Conservation (phyloP, 2,113 vertebrate species). For the Phalacrocorax pelagicus region DNA sequence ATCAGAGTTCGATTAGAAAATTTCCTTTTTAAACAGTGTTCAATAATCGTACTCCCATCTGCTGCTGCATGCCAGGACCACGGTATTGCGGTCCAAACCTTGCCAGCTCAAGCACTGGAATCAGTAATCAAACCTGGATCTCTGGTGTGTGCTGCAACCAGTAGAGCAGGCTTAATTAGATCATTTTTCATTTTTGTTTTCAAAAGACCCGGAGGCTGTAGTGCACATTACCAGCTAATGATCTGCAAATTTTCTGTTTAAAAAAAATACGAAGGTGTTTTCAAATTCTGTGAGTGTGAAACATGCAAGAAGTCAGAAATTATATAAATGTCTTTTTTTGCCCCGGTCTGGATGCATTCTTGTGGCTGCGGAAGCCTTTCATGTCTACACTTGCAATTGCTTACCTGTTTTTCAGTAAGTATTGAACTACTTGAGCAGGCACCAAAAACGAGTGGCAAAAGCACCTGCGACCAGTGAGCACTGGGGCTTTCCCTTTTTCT, state of each 20-base stretch:
- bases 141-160: not conserved
- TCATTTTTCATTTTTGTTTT: constrained; percentile 66
- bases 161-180: constrained; percentile 18
- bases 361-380: not conserved
- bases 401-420: not conserved
- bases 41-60: not conserved
- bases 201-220: constrained; percentile 37
- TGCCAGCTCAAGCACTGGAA: not conserved
- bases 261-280: constrained; percentile 58
- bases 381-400: not conserved
- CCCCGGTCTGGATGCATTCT: not conserved
- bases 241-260: constrained; percentile 52
- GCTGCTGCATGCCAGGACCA: not conserved
- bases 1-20: not conserved
- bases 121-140: not conserved
- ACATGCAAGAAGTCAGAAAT: not conserved
- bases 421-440: not conserved
- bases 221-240: constrained; percentile 53
- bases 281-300: not conserved
- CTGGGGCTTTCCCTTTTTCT: not conserved
- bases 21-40: not conserved
- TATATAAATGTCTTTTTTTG: not conserved
- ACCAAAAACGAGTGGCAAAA: not conserved
- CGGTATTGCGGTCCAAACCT: not conserved
- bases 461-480: not conserved